These are phyloP conservation scores for Drosophila seclusa DNA, from an alignment of 2,888 invertebrate species.

Conservation along the genomic window DNA sequence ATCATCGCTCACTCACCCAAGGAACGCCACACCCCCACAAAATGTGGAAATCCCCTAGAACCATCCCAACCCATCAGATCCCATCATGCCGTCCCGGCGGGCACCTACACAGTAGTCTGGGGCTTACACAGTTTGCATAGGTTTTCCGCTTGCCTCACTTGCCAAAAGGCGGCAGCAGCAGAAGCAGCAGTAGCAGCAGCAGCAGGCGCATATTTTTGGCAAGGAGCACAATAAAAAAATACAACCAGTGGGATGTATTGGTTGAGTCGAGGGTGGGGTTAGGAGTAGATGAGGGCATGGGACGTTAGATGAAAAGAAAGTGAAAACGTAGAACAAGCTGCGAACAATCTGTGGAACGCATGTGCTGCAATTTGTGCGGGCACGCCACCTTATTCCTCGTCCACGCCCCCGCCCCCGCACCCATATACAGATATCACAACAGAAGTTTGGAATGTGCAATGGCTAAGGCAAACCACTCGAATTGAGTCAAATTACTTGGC, in stretches of 20 bases:
- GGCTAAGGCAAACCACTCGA: conserved; percentile 43
- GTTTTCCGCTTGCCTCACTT: conserved; percentile 18
- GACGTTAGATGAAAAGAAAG: conserved; percentile 17
- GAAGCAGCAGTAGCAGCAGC: conserved; percentile 42
- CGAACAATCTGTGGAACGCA: conserved; percentile 52
- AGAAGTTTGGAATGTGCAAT: conserved; percentile 54
- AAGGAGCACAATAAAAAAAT: conserved; percentile 35
- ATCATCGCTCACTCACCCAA: neutral
- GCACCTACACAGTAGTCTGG: conserved; percentile 7
- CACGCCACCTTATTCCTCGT: neutral
- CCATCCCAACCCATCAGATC: neutral
- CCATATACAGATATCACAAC: conserved; percentile 25
- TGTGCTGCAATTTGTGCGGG: conserved; percentile 53
- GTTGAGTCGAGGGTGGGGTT: neutral
- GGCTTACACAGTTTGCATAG: conserved; percentile 32
- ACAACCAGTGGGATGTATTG: conserved; percentile 1
- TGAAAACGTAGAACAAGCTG: conserved; percentile 41
- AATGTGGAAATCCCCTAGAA: neutral
- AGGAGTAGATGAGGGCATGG: too few species aligned
- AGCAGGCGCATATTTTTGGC: conserved; percentile 68
- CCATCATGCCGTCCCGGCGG: neutral
- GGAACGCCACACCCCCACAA: neutral
- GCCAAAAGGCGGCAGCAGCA: conserved; percentile 8
- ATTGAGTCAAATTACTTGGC: conserved; percentile 60
- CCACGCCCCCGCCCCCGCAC: neutral